phyloP scores from a whole-genome alignment of 2,113 vertebrate species.

The Trichechus manatus region DNA sequence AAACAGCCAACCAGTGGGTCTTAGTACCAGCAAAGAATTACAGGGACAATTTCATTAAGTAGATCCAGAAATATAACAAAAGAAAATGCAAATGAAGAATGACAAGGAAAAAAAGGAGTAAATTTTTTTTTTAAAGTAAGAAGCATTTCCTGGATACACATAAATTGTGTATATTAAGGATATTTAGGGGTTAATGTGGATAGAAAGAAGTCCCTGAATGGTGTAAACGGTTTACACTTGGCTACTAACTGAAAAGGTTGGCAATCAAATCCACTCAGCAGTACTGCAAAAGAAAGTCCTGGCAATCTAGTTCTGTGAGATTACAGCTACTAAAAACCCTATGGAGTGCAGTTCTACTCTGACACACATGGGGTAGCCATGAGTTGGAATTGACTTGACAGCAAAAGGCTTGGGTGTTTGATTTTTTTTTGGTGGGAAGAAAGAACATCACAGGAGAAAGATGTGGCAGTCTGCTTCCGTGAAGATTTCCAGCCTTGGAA shows the following conservation, averaged over 20 bases:
- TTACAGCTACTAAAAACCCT: too few relatives aligned
- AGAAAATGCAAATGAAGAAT: neutral
- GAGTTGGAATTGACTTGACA: neutral
- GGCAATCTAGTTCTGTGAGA: too few relatives aligned
- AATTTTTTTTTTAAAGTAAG: neutral
- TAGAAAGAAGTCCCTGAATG: neutral
- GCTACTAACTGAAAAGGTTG: neutral
- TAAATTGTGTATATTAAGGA: neutral
- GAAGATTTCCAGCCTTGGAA: too few relatives aligned
- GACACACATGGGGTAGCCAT: neutral
- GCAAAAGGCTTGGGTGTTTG: neutral
- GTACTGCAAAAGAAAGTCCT: neutral
- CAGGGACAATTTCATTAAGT: neutral
- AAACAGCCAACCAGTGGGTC: neutral
- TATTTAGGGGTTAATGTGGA: neutral
- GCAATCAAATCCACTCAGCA: neutral
- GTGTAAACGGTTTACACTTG: neutral
- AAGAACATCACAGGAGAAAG: too few relatives aligned
- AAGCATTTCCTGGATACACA: neutral
- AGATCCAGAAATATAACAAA: slow-evolving; percentile 3
- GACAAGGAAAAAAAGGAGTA: neutral
- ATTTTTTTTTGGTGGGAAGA: neutral
- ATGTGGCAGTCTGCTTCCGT: too few relatives aligned
- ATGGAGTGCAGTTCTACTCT: neutral
- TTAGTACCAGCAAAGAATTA: slow-evolving; percentile 15